Evolutionary conservation across 2,888 invertebrate genomes (phyloP), one percentile per base, ranked within the genome.

Genomic region (Gari tellinella): DNA sequence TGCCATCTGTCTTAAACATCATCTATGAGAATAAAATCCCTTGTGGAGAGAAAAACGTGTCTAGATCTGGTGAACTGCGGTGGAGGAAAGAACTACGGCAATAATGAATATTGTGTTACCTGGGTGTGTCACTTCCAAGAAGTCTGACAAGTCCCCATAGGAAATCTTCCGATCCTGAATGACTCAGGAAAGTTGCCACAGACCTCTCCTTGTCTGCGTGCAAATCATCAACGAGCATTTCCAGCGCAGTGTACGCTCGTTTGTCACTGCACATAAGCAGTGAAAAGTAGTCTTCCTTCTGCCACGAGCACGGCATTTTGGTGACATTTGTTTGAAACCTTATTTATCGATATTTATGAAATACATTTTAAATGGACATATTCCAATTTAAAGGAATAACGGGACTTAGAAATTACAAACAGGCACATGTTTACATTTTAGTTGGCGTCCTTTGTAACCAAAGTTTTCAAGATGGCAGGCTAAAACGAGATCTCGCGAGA

Each of bases 111-210:
- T n/a, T n/a, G n/a, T 23, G 12, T 80, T 80, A 91, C 91, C 91
- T 86, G 37, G 89, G 67, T 31, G 88, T 89, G 19, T 87, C 85
- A 77, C 81, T 88, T 52, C 89, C 90, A 41, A 92, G 86, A 1
- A 91, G 84, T 57, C 79, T 76, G 15, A 90, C 88, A 26, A 92
- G 84, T 37, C 88, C 90, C 89, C 90, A 90, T 0, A 92, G 83
- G 63, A 91, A 90, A 81, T 91, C 91, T 66, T 91, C 91, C 1
- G 90, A 90, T 3, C 90, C 90, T 15, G 90, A 88, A 77, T 91
- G 90, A 48, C 86, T 85, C n/a, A 92, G 74, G 70, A 91, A 90
- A 43, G 73, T 83, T 43, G 76, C 82, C 14, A 92, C 88, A 14
- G 91, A 90, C 52, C 78, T 81, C 46, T 91, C 91, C 73, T 91